phyloP scores from a whole-genome alignment of 2,797 vertebrate species.

The Pygocentrus nattereri region DNA sequence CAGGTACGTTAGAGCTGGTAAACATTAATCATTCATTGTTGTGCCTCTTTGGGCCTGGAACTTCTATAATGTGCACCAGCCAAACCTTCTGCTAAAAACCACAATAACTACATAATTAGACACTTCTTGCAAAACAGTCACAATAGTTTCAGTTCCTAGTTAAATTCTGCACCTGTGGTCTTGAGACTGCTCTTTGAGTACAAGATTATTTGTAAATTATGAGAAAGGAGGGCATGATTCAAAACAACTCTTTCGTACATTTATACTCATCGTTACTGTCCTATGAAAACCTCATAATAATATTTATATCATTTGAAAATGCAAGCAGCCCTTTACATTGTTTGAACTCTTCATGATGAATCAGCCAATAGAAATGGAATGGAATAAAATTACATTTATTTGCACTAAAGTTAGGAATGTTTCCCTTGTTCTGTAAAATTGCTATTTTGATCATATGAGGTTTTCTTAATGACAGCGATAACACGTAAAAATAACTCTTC shows the following conservation, averaged over 20 bases:
- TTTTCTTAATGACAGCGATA: not conserved
- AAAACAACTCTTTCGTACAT: not conserved
- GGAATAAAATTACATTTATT: too few relatives aligned
- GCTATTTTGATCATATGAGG: not conserved
- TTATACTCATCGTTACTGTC: not conserved
- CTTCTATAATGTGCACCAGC: not conserved
- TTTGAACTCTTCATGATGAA: not conserved
- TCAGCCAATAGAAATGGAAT: not conserved
- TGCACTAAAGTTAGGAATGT: too few relatives aligned
- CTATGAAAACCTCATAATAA: not conserved
- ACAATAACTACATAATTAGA: not conserved
- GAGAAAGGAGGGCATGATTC: not conserved
- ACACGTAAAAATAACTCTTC: not conserved
- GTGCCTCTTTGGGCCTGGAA: not conserved
- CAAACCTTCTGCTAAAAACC: not conserved
- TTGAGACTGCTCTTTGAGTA: not conserved
- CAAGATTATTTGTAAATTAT: not conserved
- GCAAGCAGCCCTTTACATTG: not conserved
- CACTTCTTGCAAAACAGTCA: not conserved
- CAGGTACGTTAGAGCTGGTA: too few relatives aligned
- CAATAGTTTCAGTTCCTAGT: conserved; percentile 30
- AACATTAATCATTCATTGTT: not conserved
- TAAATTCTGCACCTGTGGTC: not conserved
- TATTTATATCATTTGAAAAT: not conserved
- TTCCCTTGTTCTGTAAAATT: not conserved